Base-by-base conservation (phyloP, 2,888 invertebrate genomes). In the Panzeria rudis region DNA sequence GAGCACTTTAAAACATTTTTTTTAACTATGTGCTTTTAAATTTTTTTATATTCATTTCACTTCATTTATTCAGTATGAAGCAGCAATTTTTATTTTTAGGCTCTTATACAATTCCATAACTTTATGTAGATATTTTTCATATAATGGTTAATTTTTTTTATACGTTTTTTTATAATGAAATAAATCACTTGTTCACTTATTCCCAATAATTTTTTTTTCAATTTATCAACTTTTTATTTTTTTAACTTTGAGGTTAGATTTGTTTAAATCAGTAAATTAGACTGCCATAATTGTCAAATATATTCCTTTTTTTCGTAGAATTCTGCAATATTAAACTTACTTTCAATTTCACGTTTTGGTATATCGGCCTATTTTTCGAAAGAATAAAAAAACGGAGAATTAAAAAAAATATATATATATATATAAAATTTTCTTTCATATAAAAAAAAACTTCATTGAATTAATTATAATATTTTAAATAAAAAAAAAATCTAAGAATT, bases 281-380 rank as follows among this genome's bases (percentile, higher is more conserved):
- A 15, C 59, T 59, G 47, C 35, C 66, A 52, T 54, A 71, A n/a
- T 72, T 56, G n/a, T 75, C 13, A 23, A 68, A 83, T 35, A 59
- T 78, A 84, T 71, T 72, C 66, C 84, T 50, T 75, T 25, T 41
- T 35, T 71, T 78, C 23, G 4, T 13, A 80, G 54, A 72, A 8
- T 20, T 56, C 15, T 61, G 11, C 17, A 7, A 52, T 75, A 38
- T 59, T 76, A 15, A 94, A 97, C 97, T 97, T 94, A 97, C 97
- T 96, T 95, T 97, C 97, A 93, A 97, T 93, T 93, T 97, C 97
- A 94, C 95, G 96, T 94, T 96, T 95, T 94, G 95, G 95, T 93
- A 97, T 95, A 94, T 97, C 92, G 91, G 96, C 96, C 97, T 97
- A 95, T 92, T 84, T 87, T 83, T 83, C 66, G 61, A 68, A 73